These are phyloP conservation scores for Polyodon spathula DNA, from an alignment of 2,113 vertebrate species.

Conservation along the genomic window DNA sequence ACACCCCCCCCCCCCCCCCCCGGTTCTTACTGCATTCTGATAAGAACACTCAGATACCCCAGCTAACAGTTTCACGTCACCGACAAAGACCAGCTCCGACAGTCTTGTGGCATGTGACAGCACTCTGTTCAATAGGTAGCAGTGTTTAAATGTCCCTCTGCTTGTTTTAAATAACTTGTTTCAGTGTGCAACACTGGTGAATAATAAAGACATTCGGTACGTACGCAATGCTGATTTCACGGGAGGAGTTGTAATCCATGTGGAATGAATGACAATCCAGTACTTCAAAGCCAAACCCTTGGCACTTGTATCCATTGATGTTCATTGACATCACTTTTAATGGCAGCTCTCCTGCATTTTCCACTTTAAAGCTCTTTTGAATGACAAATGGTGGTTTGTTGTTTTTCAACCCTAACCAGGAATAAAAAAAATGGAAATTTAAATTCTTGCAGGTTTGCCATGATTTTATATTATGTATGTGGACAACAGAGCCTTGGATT, in stretches of 20 bases:
- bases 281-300: slow-evolving; percentile 93
- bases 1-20: no score
- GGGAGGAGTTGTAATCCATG: slow-evolving; percentile 76
- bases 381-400: slow-evolving; percentile 80
- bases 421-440: neutral
- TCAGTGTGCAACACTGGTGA: no score
- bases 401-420: slow-evolving; percentile 68
- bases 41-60: no score
- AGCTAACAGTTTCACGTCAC: no score
- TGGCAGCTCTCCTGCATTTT: slow-evolving; percentile 87
- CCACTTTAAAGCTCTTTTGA: slow-evolving; percentile 92
- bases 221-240: slow-evolving; percentile 91
- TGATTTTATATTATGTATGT: no score
- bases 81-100: no score
- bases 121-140: no score
- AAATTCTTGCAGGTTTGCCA: neutral
- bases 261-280: slow-evolving; percentile 78
- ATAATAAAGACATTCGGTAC: slow-evolving; percentile 22
- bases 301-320: slow-evolving; percentile 90
- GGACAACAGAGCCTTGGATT: no score
- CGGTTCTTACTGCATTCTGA: no score
- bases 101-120: no score
- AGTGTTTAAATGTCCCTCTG: no score
- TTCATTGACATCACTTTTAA: slow-evolving; percentile 87
- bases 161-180: no score